Conservation (phyloP, 2,797 vertebrate species). For the Sphenodon punctatus region DNA sequence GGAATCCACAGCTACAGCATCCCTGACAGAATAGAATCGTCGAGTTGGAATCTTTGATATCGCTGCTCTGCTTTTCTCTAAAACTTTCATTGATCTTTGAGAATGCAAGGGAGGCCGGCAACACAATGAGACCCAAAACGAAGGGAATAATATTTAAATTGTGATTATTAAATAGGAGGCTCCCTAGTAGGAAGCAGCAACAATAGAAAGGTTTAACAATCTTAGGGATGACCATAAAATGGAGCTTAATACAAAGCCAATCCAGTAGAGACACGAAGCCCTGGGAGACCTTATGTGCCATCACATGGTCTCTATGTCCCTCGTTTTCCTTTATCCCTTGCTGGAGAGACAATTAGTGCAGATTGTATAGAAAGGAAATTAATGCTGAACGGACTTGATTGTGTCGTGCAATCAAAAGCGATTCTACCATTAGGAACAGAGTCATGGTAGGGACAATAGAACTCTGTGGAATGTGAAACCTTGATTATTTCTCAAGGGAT, state of each 20-base stretch:
- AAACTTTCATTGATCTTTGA: background rate
- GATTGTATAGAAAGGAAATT: background rate
- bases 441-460: background rate
- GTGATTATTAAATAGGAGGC: slow-evolving; percentile 17
- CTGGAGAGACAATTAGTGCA: background rate
- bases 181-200: background rate
- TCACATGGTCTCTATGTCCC: background rate
- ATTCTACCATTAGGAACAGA: background rate
- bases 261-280: accelerated
- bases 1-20: too few species aligned
- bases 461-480: too few species aligned
- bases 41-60: too few species aligned
- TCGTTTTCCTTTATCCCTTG: background rate
- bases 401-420: background rate
- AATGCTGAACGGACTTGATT: background rate
- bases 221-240: background rate
- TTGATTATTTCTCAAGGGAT: too few species aligned
- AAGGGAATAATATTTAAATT: slow-evolving; percentile 28
- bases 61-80: too few species aligned
- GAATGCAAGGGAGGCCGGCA: background rate
- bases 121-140: slow-evolving; percentile 7
- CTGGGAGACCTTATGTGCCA: background rate
- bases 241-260: background rate
- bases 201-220: background rate
- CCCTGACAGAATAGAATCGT: too few species aligned